Percentiles rank a stretch among this genome's conserved stretches.
Evolutionary conservation across 1,140 invertebrate species (phyloP).

Genomic region (Conus ventricosus): DNA sequence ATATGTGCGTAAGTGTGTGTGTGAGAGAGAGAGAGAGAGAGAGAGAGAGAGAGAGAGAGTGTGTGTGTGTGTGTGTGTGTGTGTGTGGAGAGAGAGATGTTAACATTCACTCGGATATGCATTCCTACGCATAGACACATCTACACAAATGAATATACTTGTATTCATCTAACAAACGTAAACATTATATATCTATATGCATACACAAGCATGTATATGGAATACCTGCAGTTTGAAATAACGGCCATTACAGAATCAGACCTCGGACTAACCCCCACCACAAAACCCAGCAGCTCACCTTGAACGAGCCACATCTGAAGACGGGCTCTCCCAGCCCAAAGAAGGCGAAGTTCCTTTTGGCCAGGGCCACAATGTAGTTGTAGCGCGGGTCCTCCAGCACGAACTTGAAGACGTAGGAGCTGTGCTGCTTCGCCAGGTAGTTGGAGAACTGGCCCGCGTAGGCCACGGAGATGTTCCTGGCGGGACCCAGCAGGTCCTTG

Average conservation of each 20-base stretch:
- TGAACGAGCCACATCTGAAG: constrained; percentile 53
- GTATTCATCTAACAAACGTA: constrained; percentile 24
- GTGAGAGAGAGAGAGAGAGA: too few relatives aligned
- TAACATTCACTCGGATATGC: too few relatives aligned
- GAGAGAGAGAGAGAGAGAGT: too few relatives aligned
- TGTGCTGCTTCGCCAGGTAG: constrained; percentile 60
- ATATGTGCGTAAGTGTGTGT: too few relatives aligned
- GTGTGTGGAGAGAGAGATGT: too few relatives aligned
- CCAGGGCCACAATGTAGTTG: constrained; percentile 65
- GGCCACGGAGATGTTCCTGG: constrained; percentile 36
- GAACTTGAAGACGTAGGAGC: constrained; percentile 56
- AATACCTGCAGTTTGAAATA: not conserved
- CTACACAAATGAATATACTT: too few relatives aligned
- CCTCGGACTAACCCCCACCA: not conserved
- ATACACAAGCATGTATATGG: too few relatives aligned
- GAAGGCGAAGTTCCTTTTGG: constrained; percentile 48
- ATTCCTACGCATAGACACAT: too few relatives aligned
- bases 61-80: too few relatives aligned
- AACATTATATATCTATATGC: not conserved
- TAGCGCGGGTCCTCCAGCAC: constrained; percentile 61
- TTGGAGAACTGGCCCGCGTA: constrained; percentile 59
- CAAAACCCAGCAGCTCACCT: not conserved
- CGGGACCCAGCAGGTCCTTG: not conserved
- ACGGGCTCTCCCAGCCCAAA: constrained; percentile 54
- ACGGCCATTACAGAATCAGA: not conserved